Evolutionary conservation across 2,888 invertebrate genomes (phyloP), one percentile per base, ranked within the genome.

Genomic region (Andricus curvator): DNA sequence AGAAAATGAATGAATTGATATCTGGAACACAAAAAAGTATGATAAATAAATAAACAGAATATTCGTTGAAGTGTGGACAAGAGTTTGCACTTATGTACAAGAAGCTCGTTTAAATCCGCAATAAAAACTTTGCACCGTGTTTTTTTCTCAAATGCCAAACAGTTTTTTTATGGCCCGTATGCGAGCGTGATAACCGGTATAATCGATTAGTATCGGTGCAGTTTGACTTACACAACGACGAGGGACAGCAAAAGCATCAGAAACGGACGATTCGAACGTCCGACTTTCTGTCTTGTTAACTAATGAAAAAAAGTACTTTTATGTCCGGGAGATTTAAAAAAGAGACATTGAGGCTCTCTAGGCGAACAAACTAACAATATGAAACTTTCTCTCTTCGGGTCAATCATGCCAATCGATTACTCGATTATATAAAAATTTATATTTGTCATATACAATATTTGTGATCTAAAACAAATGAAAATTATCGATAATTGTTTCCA

Each of bases 201-300:
- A 64, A 64, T 64, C 64, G 64, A 64, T 64, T 64, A 25, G 64
- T 64, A 64, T 64, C 64, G 29, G 64, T 64, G 17, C 2, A 29
- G 64, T 15, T 25, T 29, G 17, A 64, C 29, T 64, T 64, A 64
- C 25, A 64, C 64, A 64, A 64, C 64, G 25, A 25, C 17, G 60
- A 60, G n/a, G 60, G 22, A 11, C n/a, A 9, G 60, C 60, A 48
- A 48, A 48, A 48, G 48, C 22, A 60, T 22, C 66, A 66, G 3
- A 22, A 68, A 56, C 15, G 29, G n/a, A 33, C 25, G 51, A 70
- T 29, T 17, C 33, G 29, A 56, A 70, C 51, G 51, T 70, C 11
- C 70, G 33, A 70, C 25, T 70, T 70, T 48, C 70, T 9, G 48
- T 48, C 70, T 51, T 70, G 29, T 70, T 70, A 51, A 51, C 29